Evolutionary conservation across 2,888 invertebrate species (phyloP).

Genomic region (Patella pellucida): DNA sequence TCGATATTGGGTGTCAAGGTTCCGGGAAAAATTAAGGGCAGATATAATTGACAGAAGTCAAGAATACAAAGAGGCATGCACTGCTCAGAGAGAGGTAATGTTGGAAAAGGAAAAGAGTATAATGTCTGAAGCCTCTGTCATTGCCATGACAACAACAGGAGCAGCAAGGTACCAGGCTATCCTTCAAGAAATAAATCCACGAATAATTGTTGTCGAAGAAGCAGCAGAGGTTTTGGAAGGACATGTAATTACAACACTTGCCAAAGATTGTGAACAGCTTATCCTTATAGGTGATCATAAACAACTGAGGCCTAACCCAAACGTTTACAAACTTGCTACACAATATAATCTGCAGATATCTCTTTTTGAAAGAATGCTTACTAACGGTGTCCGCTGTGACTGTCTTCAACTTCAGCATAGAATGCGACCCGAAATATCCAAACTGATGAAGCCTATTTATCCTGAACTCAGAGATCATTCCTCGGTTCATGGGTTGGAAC

Average conservation of each 20-base stretch:
- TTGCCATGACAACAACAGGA: conserved; percentile 70
- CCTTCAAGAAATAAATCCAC: conserved; percentile 73
- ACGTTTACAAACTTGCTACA: conserved; percentile 77
- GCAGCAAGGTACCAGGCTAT: conserved; percentile 63
- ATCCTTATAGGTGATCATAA: conserved; percentile 87
- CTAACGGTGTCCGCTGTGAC: conserved; percentile 76
- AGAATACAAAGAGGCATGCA: conserved; percentile 40
- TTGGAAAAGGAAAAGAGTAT: conserved; percentile 58
- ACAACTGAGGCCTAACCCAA: conserved; percentile 81
- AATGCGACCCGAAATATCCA: conserved; percentile 59
- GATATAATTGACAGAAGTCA: conserved; percentile 35
- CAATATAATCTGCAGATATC: conserved; percentile 81
- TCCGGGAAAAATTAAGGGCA: conserved; percentile 34
- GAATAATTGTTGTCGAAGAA: conserved; percentile 81
- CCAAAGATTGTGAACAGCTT: conserved; percentile 81
- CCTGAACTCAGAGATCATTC: conserved; percentile 48
- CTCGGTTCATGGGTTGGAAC: conserved; percentile 45
- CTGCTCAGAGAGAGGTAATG: conserved; percentile 43
- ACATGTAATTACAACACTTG: conserved; percentile 83
- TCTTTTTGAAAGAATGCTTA: conserved; percentile 83
- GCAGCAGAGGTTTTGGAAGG: conserved; percentile 88
- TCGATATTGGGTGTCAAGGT: conserved; percentile 63
- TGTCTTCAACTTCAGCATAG: conserved; percentile 78
- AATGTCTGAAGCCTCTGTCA: conserved; percentile 54
- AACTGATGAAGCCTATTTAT: conserved; percentile 52